phyloP scores from a whole-genome alignment of 37 sponge, comb jelly and placozoan genomes.

The Ephydatia muelleri region DNA sequence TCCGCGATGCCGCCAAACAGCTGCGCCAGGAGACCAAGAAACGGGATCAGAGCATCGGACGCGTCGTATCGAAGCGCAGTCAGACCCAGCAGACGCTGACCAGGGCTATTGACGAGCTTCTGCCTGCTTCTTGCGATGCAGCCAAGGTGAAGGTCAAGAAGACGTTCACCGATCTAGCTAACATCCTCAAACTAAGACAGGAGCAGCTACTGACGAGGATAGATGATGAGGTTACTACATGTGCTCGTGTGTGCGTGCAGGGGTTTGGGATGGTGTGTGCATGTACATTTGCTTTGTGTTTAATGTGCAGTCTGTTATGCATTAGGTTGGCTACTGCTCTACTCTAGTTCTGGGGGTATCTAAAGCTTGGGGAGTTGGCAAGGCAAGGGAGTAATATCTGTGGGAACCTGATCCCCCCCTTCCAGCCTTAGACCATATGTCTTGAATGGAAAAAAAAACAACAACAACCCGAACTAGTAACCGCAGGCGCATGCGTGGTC shows the following conservation, averaged over 20 bases:
- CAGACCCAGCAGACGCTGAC: slow-evolving; percentile 8
- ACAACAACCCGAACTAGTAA: too few relatives aligned
- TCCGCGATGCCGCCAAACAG: slow-evolving; percentile 17
- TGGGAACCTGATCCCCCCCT: too few relatives aligned
- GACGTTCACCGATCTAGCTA: slow-evolving; percentile 32
- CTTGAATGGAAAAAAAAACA: too few relatives aligned
- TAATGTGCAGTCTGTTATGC: too few relatives aligned
- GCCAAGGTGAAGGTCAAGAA: slow-evolving; percentile 30
- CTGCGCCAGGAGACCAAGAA: slow-evolving; percentile 17
- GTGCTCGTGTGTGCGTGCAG: slow-evolving; percentile 17
- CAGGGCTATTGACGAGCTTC: slow-evolving; percentile 18
- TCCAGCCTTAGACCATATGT: too few relatives aligned
- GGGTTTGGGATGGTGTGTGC: background rate
- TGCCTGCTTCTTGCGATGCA: slow-evolving; percentile 3
- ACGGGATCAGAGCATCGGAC: slow-evolving; percentile 3
- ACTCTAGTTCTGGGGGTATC: too few relatives aligned
- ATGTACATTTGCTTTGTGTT: background rate
- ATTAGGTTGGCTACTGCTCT: too few relatives aligned
- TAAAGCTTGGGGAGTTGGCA: too few relatives aligned
- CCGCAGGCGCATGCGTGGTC: too few relatives aligned
- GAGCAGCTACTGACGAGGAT: slow-evolving; percentile 28
- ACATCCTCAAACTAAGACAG: slow-evolving; percentile 46
- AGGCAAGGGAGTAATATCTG: too few relatives aligned
- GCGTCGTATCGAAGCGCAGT: slow-evolving; percentile 1
- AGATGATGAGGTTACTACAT: slow-evolving; percentile 39